phyloP scores from a whole-genome alignment of 2,797 vertebrate species.

The Centropyge bicolor region DNA sequence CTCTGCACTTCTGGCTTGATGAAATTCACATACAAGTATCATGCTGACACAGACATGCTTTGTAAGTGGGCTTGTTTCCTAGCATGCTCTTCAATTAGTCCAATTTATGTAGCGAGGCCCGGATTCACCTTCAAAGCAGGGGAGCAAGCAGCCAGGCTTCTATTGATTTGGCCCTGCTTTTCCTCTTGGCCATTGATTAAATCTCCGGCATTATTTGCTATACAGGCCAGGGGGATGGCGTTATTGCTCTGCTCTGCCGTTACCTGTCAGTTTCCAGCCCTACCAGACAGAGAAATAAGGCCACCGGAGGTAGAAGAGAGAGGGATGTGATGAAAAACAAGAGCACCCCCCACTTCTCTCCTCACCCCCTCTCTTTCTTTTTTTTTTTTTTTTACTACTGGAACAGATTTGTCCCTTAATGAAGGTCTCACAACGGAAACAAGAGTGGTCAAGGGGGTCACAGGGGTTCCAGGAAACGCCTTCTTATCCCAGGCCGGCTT shows the following conservation, averaged over 20 bases:
- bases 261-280: constrained; percentile 73
- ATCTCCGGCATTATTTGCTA: constrained; percentile 82
- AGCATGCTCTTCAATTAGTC: constrained; percentile 82
- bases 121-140: constrained; percentile 81
- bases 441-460: constrained; percentile 73
- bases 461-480: constrained; percentile 64
- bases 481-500: constrained; percentile 67
- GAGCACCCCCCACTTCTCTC: constrained; percentile 36
- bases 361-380: constrained; percentile 7
- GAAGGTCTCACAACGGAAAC: constrained; percentile 78
- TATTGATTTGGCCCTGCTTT: constrained; percentile 83
- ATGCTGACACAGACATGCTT: constrained; percentile 71
- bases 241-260: constrained; percentile 77
- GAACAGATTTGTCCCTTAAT: constrained; percentile 78
- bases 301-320: constrained; percentile 64
- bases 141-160: constrained; percentile 74
- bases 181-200: constrained; percentile 84
- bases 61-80: constrained; percentile 75
- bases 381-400: constrained; percentile 52
- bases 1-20: constrained; percentile 60
- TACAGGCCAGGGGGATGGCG: constrained; percentile 65
- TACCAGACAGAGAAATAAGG: constrained; percentile 66
- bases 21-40: constrained; percentile 68
- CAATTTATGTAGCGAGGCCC: constrained; percentile 80
- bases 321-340: constrained; percentile 74